Evolutionary conservation across 2,113 vertebrate species (phyloP).

Genomic region (Platichthys flesus): DNA sequence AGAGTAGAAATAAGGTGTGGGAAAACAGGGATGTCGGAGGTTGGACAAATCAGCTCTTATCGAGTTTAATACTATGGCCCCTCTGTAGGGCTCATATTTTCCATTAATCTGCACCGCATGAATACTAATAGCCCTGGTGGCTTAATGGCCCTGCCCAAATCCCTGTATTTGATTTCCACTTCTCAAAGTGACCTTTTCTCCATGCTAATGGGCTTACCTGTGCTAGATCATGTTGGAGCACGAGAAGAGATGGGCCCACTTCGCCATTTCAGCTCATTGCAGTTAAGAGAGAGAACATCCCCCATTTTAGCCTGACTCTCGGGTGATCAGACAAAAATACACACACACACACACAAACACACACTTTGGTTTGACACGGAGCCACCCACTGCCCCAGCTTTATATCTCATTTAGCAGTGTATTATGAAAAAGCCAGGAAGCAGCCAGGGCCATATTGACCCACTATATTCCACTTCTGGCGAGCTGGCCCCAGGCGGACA

Average conservation of each 20-base stretch:
- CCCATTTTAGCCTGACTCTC: slow-evolving; percentile 16
- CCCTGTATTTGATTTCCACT: slow-evolving; percentile 82
- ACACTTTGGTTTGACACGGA: slow-evolving; percentile 37
- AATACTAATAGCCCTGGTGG: slow-evolving; percentile 81
- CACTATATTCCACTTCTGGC: slow-evolving; percentile 40
- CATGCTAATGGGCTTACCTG: slow-evolving; percentile 80
- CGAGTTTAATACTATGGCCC: slow-evolving; percentile 79
- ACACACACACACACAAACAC: slow-evolving; percentile 37
- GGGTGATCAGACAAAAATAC: slow-evolving; percentile 22
- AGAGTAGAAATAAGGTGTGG: slow-evolving; percentile 60
- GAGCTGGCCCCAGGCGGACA: slow-evolving; percentile 37
- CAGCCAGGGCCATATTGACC: slow-evolving; percentile 44
- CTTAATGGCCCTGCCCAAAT: slow-evolving; percentile 81
- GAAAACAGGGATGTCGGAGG: slow-evolving; percentile 73
- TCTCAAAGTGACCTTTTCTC: slow-evolving; percentile 83
- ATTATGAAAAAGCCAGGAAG: slow-evolving; percentile 49
- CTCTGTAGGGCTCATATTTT: slow-evolving; percentile 77
- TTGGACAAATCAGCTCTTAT: slow-evolving; percentile 79
- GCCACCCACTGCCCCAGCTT: slow-evolving; percentile 29
- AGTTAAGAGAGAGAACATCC: slow-evolving; percentile 32
- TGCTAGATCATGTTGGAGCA: slow-evolving; percentile 75
- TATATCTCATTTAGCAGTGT: slow-evolving; percentile 64
- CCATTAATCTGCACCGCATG: slow-evolving; percentile 80
- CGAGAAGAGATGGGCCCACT: slow-evolving; percentile 53
- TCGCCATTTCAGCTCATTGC: slow-evolving; percentile 37